Percentiles rank a stretch among this genome's conserved stretches.
phyloP scores from a whole-genome alignment of 2,888 invertebrate species.

The Tuta absoluta region DNA sequence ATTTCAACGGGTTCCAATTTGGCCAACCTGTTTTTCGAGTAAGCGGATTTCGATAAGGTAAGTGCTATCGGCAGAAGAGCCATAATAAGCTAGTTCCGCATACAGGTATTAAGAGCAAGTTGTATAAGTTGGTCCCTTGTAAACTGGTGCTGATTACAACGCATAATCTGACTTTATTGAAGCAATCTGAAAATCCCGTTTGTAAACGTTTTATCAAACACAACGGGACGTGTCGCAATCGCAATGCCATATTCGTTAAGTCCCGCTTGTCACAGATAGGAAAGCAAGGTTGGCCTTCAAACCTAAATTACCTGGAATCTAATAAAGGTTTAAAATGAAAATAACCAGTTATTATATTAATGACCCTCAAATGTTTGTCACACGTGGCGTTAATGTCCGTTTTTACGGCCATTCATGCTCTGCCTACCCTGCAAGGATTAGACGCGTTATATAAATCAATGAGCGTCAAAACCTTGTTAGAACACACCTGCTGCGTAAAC shows the following conservation, averaged over 20 bases:
- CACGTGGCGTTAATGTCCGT: too few relatives aligned
- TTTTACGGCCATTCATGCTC: too few relatives aligned
- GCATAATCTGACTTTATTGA: not conserved
- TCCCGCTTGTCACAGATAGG: conserved; percentile 5
- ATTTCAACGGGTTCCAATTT: not conserved
- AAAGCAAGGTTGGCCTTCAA: not conserved
- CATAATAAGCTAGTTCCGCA: not conserved
- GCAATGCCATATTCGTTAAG: not conserved
- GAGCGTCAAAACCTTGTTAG: too few relatives aligned
- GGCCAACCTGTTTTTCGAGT: not conserved
- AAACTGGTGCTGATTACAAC: too few relatives aligned
- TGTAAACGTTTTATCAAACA: not conserved
- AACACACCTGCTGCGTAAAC: too few relatives aligned
- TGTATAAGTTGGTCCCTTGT: too few relatives aligned
- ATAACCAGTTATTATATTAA: too few relatives aligned
- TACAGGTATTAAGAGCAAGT: too few relatives aligned
- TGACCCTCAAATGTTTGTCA: not conserved
- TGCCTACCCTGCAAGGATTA: too few relatives aligned
- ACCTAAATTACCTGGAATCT: conserved; percentile 4
- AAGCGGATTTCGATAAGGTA: not conserved
- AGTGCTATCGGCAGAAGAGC: not conserved
- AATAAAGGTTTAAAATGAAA: not conserved
- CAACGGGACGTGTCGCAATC: not conserved
- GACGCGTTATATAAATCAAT: too few relatives aligned
- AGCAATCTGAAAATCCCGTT: conserved; percentile 1